phyloP scores from a whole-genome alignment of 2,888 invertebrate species.

The Meandrusa payeni region DNA sequence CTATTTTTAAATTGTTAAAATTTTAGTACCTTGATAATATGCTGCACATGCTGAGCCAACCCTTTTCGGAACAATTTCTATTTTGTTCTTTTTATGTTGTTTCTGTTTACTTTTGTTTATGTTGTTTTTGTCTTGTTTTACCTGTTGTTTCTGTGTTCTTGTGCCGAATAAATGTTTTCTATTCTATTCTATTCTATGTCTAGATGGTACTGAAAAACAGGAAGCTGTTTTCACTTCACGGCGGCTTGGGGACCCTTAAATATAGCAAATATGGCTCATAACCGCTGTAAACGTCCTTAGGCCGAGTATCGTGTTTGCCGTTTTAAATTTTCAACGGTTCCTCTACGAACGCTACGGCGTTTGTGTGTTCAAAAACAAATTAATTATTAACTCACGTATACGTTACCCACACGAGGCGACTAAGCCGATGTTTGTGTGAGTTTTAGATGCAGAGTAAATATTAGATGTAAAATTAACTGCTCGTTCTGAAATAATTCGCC shows the following conservation, averaged over 20 bases:
- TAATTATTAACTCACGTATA: constrained; percentile 56
- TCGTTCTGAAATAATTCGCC: constrained; percentile 13
- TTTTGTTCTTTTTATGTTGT: too few relatives aligned
- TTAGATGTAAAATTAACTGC: constrained; percentile 12
- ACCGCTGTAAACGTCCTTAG: constrained; percentile 45
- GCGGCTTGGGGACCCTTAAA: constrained; percentile 30
- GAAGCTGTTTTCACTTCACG: constrained; percentile 25
- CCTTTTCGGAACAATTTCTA: too few relatives aligned
- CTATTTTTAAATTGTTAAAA: too few relatives aligned
- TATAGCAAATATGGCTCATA: constrained; percentile 40
- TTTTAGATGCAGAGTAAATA: constrained; percentile 19
- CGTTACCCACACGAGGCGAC: constrained; percentile 13
- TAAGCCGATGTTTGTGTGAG: constrained; percentile 16
- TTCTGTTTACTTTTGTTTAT: too few relatives aligned
- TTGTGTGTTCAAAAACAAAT: constrained; percentile 64
- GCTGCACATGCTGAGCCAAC: too few relatives aligned
- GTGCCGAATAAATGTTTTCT: too few relatives aligned
- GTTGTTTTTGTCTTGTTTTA: too few relatives aligned
- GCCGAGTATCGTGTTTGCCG: constrained; percentile 40
- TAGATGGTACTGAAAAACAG: too few relatives aligned
- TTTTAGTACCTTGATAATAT: too few relatives aligned
- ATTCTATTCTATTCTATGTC: too few relatives aligned
- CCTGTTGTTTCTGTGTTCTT: too few relatives aligned
- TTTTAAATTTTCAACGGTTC: constrained; percentile 59
- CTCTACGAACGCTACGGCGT: constrained; percentile 42